Base-by-base conservation (phyloP, 2,113 vertebrate species). In the Gila orcuttii region DNA sequence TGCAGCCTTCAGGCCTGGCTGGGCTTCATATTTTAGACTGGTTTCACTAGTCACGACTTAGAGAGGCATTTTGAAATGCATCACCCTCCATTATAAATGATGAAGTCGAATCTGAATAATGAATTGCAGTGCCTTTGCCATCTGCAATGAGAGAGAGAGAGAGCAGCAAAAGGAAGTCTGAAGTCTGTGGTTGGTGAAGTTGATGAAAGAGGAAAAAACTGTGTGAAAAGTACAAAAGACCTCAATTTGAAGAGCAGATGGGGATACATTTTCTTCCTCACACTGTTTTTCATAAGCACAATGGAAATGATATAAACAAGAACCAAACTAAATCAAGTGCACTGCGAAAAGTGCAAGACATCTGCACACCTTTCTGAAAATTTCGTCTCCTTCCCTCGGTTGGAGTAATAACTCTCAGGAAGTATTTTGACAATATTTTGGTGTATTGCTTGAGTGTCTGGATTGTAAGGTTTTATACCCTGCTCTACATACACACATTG, bases 51-150 rank as follows among this genome's bases (percentile, higher is more conserved):
- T 83, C 82, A 83, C 6, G 66, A 83, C 66, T 83, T 39, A 25
- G 68, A 73, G 52, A 83, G 33, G 82, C 68, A 55, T 83, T 57
- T 39, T 73, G 82, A 23, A 82, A 82, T 52, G 80, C 80, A 83
- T 83, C 47, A 39, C 19, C 82, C 66, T 71, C 82, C 31, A 83
- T 83, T 83, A 83, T 83, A 73, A 73, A 83, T 83, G 82, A 83
- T 73, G 50, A 69, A 82, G 80, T 69, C 28, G 42, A 69, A 59
- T 83, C 47, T 83, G 68, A 83, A 83, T 83, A 83, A 83, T 83
- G 66, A 57, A 83, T 83, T 57, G 47, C 68, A 15, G 82, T 74
- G 47, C 11, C 68, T 73, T 83, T 55, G 82, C 66, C 80, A 82
- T 82, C 45, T 82, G 80, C 68, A 57, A 59, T 50, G 33, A 42